A percentile compares a stretch with the other conserved stretches of the same genome.
Conservation (phyloP, 2,888 invertebrate genomes). For the Nemotelus pantherinus region DNA sequence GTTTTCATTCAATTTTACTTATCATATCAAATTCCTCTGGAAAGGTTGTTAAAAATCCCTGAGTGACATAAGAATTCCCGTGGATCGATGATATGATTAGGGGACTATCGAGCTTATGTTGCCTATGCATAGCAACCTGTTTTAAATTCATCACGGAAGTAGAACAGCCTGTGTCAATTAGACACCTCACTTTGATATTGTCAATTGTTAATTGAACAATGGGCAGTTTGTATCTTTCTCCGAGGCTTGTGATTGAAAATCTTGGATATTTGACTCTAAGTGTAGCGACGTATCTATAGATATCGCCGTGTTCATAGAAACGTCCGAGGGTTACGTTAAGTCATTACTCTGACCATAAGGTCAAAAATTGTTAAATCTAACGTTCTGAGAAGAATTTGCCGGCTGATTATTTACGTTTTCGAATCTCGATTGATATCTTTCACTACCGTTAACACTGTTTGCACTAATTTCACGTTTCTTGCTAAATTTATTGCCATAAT, state of each 20-base stretch:
- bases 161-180: conserved; percentile 8
- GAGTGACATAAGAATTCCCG: neutral
- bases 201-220: conserved; percentile 15
- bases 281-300: neutral
- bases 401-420: too few relatives aligned
- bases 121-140: neutral
- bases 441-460: neutral
- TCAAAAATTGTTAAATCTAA: neutral
- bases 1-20: conserved; percentile 27
- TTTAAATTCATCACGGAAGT: conserved; percentile 9
- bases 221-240: neutral
- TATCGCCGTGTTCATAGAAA: conserved; percentile 13
- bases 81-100: conserved; percentile 16
- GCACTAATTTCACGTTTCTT: neutral
- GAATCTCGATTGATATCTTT: neutral
- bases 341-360: neutral
- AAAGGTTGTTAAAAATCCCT: neutral
- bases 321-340: conserved; percentile 1
- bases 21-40: neutral
- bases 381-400: neutral
- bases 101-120: conserved; percentile 1
- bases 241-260: conserved; percentile 22
- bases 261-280: conserved; percentile 2
- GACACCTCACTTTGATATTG: conserved; percentile 13
- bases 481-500: conserved; percentile 10